phyloP scores from a whole-genome alignment of 1,140 invertebrate species.

The Mya arenaria region DNA sequence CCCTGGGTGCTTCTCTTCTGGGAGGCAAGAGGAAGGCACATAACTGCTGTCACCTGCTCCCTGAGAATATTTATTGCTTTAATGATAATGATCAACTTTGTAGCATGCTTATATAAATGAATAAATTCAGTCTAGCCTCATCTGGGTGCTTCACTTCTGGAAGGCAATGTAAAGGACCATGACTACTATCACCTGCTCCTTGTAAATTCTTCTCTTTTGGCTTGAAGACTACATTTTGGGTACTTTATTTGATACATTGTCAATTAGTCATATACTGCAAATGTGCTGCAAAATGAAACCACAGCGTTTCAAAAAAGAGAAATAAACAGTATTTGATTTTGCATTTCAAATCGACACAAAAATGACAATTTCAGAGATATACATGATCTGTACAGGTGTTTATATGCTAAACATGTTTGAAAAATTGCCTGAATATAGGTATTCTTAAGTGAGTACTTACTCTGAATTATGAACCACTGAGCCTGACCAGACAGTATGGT shows the following conservation, averaged over 20 bases:
- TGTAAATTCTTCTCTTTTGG: neutral
- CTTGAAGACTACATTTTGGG: neutral
- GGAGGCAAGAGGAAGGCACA: constrained; percentile 83
- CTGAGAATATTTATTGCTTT: constrained; percentile 62
- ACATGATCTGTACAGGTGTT: neutral
- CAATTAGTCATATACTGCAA: neutral
- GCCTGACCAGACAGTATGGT: constrained; percentile 60
- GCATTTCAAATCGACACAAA: neutral
- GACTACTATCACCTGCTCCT: too few relatives aligned
- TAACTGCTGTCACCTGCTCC: constrained; percentile 75
- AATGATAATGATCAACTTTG: neutral
- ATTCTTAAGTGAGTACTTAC: constrained; percentile 39
- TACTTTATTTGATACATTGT: neutral
- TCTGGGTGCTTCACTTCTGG: neutral
- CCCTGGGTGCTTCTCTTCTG: constrained; percentile 85
- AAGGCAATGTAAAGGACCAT: neutral
- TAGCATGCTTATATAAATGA: neutral
- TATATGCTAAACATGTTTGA: neutral
- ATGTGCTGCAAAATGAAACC: too few relatives aligned
- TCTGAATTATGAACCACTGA: constrained; percentile 61
- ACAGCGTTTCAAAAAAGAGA: neutral
- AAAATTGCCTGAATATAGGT: neutral
- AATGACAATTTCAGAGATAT: neutral
- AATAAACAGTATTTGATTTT: neutral
- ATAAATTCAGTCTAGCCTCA: neutral